Evolutionary conservation across 1,140 invertebrate species (phyloP), one percentile per base, ranked within the genome.

Genomic region (Leptinotarsa texana): DNA sequence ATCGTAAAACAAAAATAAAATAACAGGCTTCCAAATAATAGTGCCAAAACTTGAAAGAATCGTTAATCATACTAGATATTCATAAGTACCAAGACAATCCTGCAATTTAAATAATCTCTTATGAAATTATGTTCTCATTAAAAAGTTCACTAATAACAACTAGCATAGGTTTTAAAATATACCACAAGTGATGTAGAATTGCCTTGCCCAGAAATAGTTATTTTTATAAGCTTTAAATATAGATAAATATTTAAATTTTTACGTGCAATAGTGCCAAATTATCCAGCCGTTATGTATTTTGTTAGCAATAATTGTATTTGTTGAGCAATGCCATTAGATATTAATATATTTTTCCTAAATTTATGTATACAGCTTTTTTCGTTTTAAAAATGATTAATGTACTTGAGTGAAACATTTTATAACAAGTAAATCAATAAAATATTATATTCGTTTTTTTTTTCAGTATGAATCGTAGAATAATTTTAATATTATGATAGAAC

Each of bases 251-350:
- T 61, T 47, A 69, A 63, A 63, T 13, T 33, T 61, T 6, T 42
- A 63, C 73, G 78, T 79, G 76, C 78, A 79, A 78, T 79, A 78
- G 77, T 79, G 78, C 78, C 78, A 79, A 79, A 79, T 73, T 24
- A 15, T 73, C 21, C 48, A 42, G 61, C 27, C 13, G 3, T 18
- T 69, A 68, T 18, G 4, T 49, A 69, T 22, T 69, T 69, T 22
- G n/a, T 24, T 65, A 33, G 27, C 21, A 65, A 65, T 22, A 65
- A 13, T 65, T 24, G 3, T 21, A 57, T 57, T 57, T 65, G 33
- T 18, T 22, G 57, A 73, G 71, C 33, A 24, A 27, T 13, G 21
- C 18, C 51, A 24, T 73, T 73, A 65, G 57, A 62, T 73, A 65
- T 73, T 61, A 15, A 62, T 72, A 63, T 73, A 63, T 73, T 49